These are phyloP conservation scores for Alaudala cheleensis DNA, from an alignment of 2,113 vertebrate species.

Conservation along the genomic window DNA sequence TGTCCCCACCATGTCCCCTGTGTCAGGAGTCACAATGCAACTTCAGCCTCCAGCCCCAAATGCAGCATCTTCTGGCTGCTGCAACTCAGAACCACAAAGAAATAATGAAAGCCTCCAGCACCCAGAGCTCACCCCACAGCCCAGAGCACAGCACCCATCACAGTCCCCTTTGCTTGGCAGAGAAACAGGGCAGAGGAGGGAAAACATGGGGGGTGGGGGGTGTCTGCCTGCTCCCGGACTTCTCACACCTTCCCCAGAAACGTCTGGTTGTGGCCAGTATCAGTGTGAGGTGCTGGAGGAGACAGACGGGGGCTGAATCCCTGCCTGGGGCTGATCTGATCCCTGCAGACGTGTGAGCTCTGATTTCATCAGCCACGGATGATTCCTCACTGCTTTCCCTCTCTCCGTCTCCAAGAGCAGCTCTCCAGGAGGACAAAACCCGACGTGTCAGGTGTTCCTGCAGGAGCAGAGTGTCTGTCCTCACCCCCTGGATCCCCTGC, in stretches of 20 bases:
- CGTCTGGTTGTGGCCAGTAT: neutral
- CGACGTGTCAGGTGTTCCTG: accelerated
- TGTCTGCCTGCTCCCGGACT: neutral
- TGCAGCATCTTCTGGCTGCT: neutral
- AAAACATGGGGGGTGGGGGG: accelerated
- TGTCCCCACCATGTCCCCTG: accelerated
- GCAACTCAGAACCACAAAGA: neutral
- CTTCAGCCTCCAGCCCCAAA: neutral
- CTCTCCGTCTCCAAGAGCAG: neutral
- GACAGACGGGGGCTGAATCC: accelerated
- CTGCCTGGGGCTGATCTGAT: neutral
- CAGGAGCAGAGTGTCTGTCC: too few species aligned
- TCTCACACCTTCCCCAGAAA: neutral
- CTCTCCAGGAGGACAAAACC: neutral
- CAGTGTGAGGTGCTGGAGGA: neutral
- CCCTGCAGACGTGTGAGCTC: accelerated
- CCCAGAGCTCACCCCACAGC: accelerated
- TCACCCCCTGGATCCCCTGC: neutral
- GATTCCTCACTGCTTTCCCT: neutral
- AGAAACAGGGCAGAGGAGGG: neutral
- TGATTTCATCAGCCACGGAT: neutral
- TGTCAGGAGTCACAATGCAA: accelerated
- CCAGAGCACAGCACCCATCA: neutral
- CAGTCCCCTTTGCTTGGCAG: neutral
- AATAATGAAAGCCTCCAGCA: neutral